Evolutionary conservation across 2,113 vertebrate species (phyloP), one percentile per base, ranked within the genome.

Genomic region (Osmerus mordax): DNA sequence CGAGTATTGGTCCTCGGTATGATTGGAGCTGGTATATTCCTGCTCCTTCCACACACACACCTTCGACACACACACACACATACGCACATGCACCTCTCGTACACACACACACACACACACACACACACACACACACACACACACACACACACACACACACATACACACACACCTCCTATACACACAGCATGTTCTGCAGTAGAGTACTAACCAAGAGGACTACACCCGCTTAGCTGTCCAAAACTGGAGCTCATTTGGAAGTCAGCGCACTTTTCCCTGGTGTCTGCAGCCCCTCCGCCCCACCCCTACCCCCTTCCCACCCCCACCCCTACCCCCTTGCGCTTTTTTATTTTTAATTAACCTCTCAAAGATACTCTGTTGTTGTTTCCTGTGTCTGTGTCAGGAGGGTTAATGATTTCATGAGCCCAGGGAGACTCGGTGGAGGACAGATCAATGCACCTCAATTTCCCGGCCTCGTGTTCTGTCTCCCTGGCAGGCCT

Each of bases 331-430:
- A 75, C 58, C 23, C 81, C 77, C 70, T 68, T 70, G 76, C 60
- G 78, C 84, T 83, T 47, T 88, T 88, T 90, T 91, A 91, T 90
- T 92, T 92, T 92, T 93, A 93, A 93, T 93, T 92, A 93, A 93
- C 92, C 92, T 93, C 88, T 84, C 84, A 90, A 88, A 92, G 91
- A 92, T 86, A 91, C 88, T 81, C 77, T 86, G 87, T 87, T 90
- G 90, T 89, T 86, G 86, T 87, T 92, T 87, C 87, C 87, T 84
- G 84, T 89, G 87, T 91, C 86, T 74, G 86, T 87, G 89, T 87
- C 90, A 89, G 86, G 54, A 77, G 87, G 92, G 92, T 93, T 93
- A 92, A 93, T 93, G 90, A 89, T 91, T 92, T 91, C 87, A 85
- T 68, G 80, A 51, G 89, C 90, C 89, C 81, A 15, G 80, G 75